Base-by-base conservation (phyloP, 2,113 vertebrate species). In the Calyptommatus sinebrachiatus region DNA sequence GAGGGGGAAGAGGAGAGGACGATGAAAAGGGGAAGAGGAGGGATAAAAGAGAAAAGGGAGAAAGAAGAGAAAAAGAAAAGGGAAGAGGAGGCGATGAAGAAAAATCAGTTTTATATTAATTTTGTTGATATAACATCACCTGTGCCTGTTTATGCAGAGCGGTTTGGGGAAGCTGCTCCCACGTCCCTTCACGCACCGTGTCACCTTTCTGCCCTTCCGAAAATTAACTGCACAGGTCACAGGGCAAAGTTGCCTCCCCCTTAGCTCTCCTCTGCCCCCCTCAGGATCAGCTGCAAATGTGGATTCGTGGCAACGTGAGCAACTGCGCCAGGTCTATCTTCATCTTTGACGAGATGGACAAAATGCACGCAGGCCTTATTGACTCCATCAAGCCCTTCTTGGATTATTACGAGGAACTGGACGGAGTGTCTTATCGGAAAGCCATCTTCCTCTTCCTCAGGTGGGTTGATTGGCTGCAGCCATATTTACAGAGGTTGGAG, bases 391-490 rank as follows among this genome's bases (percentile, higher is more conserved):
- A 98, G 67, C 98, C 98, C 0, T 99, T 96, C 89, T 91, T 99
- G 79, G 98, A 99, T 82, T 98, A 96, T 79, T 97, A 99, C 0
- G 96, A 96, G 10, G 89, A 94, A 46, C 87, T 99, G 81, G 96
- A 98, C 1, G 96, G 97, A 6, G 94, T 99, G 66, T 98, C 97
- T 3, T 99, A 98, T 84, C 94, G 96, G 72, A 94, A 97, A 85
- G 96, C 97, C 68, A 97, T 99, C 92, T 99, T 99, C 92, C 95
- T 99, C 78, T 99, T 99, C 89, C 97, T 99, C 91, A 99, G 98
- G 98, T 1, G 9, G n/a, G 14, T 57, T 7, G 10, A 2, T 4
- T 24, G 28, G 45, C 2, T n/a, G n/a, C 2, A 63, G 14, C 45
- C 46, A 8, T 8, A 3, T 63, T 65, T 65, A 21, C 60, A 72